phyloP scores from a whole-genome alignment of 2,888 invertebrate genomes.

The Heliconius ismenius region DNA sequence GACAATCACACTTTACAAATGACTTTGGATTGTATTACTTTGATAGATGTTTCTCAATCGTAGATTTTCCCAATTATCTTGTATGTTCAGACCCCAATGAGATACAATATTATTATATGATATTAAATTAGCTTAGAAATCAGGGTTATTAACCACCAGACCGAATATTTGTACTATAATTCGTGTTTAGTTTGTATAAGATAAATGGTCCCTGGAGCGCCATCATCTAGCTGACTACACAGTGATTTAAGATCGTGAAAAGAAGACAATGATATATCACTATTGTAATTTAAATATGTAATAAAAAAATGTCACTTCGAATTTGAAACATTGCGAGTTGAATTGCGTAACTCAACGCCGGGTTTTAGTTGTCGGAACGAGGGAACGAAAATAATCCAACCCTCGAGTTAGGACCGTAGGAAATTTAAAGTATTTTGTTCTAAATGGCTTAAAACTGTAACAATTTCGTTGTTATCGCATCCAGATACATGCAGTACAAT shows the following conservation, averaged over 20 bases:
- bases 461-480: constrained; percentile 10
- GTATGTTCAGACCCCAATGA: too few species aligned
- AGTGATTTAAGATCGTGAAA: neutral
- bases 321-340: neutral
- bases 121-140: neutral
- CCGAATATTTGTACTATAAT: neutral
- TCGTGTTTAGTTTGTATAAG: neutral
- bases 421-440: neutral
- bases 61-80: too few species aligned
- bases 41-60: too few species aligned
- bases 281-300: neutral
- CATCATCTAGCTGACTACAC: neutral
- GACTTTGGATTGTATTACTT: too few species aligned
- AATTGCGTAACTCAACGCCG: neutral
- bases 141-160: neutral
- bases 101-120: neutral
- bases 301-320: neutral
- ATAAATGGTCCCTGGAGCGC: constrained; percentile 4
- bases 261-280: neutral
- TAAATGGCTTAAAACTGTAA: neutral
- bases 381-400: neutral
- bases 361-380: neutral
- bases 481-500: constrained; percentile 24
- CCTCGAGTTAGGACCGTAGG: neutral
- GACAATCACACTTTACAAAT: too few species aligned